These are phyloP conservation scores for Empis stercorea DNA, from an alignment of 2,888 invertebrate genomes.

Conservation along the genomic window DNA sequence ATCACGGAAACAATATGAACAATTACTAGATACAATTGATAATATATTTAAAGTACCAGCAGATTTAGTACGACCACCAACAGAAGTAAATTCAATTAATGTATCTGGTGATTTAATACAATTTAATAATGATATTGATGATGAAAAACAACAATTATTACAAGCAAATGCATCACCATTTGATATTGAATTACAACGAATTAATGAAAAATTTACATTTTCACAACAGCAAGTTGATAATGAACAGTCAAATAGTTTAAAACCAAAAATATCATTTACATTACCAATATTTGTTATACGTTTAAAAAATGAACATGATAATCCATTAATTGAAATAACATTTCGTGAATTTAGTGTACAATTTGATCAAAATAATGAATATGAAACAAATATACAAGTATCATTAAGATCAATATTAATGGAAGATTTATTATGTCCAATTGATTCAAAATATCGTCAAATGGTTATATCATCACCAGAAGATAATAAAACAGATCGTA, in stretches of 20 bases:
- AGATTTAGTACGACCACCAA: constrained; percentile 19
- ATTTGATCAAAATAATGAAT: constrained; percentile 52
- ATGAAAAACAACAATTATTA: constrained; percentile 5
- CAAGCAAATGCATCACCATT: constrained; percentile 20
- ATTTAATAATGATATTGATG: constrained; percentile 11
- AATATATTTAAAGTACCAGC: constrained; percentile 26
- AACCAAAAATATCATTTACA: constrained; percentile 49
- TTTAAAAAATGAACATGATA: constrained; percentile 59
- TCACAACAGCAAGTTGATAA: background rate
- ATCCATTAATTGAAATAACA: constrained; percentile 71
- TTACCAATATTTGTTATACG: constrained; percentile 63
- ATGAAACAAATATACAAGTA: constrained; percentile 63
- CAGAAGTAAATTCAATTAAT: constrained; percentile 28
- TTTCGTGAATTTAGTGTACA: constrained; percentile 70
- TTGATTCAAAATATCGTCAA: constrained; percentile 65
- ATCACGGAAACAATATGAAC: constrained; percentile 78
- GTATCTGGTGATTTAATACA: too few relatives aligned
- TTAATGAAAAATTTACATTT: constrained; percentile 10
- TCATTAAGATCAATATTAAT: constrained; percentile 74
- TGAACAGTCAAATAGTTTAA: constrained; percentile 6
- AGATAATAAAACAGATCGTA: constrained; percentile 16
- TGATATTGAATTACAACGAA: constrained; percentile 9
- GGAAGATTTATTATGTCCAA: constrained; percentile 75
- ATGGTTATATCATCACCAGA: constrained; percentile 58
- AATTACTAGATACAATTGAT: constrained; percentile 59